Percentiles rank a stretch among this genome's conserved stretches.
phyloP scores from a whole-genome alignment of 2,888 invertebrate species.

The Trissonchulus latispiculum region DNA sequence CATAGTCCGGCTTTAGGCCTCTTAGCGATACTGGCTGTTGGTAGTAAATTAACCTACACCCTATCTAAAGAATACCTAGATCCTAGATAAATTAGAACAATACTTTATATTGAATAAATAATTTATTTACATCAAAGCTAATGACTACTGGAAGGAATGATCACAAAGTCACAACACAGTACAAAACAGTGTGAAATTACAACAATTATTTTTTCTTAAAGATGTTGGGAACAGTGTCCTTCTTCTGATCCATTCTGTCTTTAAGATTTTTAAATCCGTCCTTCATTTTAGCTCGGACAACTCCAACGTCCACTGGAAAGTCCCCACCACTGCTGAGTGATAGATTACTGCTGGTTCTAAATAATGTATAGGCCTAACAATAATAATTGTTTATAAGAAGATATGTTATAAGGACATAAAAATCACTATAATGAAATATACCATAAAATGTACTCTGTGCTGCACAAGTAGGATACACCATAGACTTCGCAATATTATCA shows the following conservation, averaged over 20 bases:
- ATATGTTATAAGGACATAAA: neutral
- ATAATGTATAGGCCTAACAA: neutral
- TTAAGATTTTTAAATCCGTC: slow-evolving; percentile 18
- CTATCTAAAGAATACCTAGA: no score
- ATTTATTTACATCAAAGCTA: no score
- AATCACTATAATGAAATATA: neutral
- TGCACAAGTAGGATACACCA: no score
- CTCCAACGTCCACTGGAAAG: slow-evolving; percentile 20
- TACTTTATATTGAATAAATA: no score
- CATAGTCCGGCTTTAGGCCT: no score
- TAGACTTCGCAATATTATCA: no score
- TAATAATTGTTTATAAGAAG: neutral
- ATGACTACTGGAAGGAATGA: no score
- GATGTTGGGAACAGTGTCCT: slow-evolving; percentile 14
- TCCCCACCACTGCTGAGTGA: neutral
- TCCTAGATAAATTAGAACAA: no score
- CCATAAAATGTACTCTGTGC: neutral
- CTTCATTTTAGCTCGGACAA: slow-evolving; percentile 19
- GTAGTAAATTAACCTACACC: no score
- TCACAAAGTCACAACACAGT: no score
- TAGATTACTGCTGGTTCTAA: neutral
- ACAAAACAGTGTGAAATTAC: no score
- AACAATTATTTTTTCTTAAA: slow-evolving; percentile 23
- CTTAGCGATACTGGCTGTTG: no score
- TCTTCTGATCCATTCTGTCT: slow-evolving; percentile 23